A percentile compares a stretch with the other conserved stretches of the same genome.
These are phyloP conservation scores for Dasysyrphus albostriatus DNA, from an alignment of 2,888 invertebrate species.

Conservation along the genomic window DNA sequence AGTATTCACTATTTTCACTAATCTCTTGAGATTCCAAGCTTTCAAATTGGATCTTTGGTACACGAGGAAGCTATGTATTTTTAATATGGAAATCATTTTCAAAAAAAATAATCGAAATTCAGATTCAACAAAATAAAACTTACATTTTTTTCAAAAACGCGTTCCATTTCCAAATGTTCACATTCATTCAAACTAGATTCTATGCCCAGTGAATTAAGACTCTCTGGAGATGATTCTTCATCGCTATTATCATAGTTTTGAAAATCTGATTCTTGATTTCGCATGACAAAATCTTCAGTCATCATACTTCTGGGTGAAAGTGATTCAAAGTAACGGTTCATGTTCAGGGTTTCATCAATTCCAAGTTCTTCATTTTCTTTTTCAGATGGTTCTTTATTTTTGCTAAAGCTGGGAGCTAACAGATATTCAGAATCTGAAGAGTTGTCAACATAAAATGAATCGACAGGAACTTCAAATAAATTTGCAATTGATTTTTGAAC, in stretches of 20 bases:
- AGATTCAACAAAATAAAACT: constrained; percentile 18
- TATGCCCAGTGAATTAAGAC: constrained; percentile 23
- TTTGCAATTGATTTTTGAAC: constrained; percentile 24
- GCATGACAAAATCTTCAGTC: constrained; percentile 32
- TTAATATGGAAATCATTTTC: neutral
- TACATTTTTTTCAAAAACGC: constrained; percentile 37
- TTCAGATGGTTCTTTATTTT: neutral
- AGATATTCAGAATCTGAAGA: neutral
- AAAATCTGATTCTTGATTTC: neutral
- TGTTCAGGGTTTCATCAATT: neutral
- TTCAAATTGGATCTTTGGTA: constrained; percentile 22
- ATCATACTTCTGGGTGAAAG: constrained; percentile 4
- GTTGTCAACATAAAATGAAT: neutral
- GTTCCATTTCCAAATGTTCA: constrained; percentile 52
- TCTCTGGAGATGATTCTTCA: constrained; percentile 8
- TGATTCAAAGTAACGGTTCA: neutral
- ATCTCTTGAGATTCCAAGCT: neutral
- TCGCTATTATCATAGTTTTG: neutral
- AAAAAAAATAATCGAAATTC: neutral
- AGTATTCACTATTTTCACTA: constrained; percentile 32
- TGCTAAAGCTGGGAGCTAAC: neutral
- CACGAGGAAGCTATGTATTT: constrained; percentile 20
- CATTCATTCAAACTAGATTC: constrained; percentile 34
- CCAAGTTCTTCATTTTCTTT: neutral
- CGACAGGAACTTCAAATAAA: neutral